Evolutionary conservation across 2,888 invertebrate species (phyloP).

Genomic region (Ceratothoa steindachneri): DNA sequence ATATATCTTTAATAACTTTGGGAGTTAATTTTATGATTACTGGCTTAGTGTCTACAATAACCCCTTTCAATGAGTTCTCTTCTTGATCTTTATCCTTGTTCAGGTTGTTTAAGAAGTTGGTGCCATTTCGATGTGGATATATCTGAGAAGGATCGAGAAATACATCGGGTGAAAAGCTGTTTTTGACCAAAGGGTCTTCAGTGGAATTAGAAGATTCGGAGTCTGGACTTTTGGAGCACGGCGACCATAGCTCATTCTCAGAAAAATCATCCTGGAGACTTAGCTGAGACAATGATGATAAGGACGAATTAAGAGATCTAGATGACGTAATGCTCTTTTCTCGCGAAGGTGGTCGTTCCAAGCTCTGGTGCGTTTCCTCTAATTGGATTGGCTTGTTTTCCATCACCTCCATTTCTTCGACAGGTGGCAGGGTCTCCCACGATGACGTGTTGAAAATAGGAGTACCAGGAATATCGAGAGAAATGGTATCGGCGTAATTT

Average conservation of each 20-base stretch:
- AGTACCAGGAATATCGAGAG: background rate
- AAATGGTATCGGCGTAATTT: background rate
- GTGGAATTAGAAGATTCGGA: background rate
- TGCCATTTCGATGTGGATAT: background rate
- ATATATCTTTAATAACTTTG: background rate
- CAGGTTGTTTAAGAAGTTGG: background rate
- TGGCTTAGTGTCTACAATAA: background rate
- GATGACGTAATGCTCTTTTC: conserved; percentile 20
- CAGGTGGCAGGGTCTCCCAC: conserved; percentile 45
- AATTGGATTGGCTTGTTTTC: conserved; percentile 36
- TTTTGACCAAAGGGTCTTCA: background rate
- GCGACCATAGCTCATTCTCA: background rate
- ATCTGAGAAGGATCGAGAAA: background rate
- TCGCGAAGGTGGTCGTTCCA: background rate
- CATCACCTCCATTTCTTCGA: conserved; percentile 41
- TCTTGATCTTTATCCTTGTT: background rate
- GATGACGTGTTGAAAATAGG: conserved; percentile 38
- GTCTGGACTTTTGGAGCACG: background rate
- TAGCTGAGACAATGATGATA: conserved; percentile 34
- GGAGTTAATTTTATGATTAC: background rate
- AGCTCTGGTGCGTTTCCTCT: background rate
- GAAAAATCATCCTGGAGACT: conserved; percentile 8
- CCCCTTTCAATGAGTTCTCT: background rate
- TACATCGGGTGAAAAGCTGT: background rate
- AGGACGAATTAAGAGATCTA: conserved; percentile 38